Percentiles rank a stretch among this genome's conserved stretches.
Evolutionary conservation across 2,113 vertebrate genomes (phyloP).

Genomic region (Odocoileus virginianus): DNA sequence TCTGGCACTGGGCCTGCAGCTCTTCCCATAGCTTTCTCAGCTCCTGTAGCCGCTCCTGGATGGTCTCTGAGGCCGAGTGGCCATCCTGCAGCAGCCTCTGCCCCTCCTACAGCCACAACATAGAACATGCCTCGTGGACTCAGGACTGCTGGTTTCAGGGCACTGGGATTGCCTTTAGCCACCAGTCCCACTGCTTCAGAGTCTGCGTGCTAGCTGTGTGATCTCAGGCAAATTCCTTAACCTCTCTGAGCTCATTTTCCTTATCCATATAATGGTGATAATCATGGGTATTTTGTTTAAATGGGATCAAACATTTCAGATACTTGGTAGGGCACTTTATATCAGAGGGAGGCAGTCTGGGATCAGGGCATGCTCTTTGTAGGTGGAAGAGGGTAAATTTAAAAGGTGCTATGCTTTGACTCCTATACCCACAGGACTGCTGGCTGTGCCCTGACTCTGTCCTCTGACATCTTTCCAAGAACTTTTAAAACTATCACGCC

Average conservation of each 20-base stretch:
- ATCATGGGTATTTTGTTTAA: neutral
- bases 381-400: neutral
- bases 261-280: neutral
- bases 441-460: neutral
- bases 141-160: neutral
- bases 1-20: slow-evolving; percentile 83
- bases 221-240: neutral
- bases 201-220: neutral
- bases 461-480: neutral
- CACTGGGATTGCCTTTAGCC: neutral
- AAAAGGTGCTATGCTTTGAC: neutral
- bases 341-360: neutral
- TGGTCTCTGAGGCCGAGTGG: slow-evolving; percentile 78
- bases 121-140: neutral
- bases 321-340: neutral
- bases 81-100: slow-evolving; percentile 82
- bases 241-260: neutral
- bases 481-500: neutral
- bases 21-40: slow-evolving; percentile 85
- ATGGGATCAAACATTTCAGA: neutral
- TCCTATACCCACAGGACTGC: neutral
- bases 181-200: neutral
- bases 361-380: neutral
- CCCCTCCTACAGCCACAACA: slow-evolving; percentile 82
- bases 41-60: slow-evolving; percentile 83